Evolutionary conservation across 2,888 invertebrate species (phyloP).

Genomic region (Hirtodrosophila cameraria): DNA sequence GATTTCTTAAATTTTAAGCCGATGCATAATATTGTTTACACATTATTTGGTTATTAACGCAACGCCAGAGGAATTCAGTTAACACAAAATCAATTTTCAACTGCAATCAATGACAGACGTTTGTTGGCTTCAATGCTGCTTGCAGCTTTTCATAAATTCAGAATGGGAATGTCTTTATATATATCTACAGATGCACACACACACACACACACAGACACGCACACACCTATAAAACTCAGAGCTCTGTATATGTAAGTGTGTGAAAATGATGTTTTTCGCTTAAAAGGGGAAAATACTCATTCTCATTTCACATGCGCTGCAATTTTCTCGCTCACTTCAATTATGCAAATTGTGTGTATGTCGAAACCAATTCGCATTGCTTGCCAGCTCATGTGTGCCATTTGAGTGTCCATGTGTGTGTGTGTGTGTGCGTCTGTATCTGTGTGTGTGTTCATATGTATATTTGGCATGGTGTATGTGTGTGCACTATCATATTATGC

Average conservation of each 20-base stretch:
- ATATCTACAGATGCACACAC: slow-evolving; percentile 24
- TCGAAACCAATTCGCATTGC: slow-evolving; percentile 71
- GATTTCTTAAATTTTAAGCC: slow-evolving; percentile 1
- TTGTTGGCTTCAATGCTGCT: slow-evolving; percentile 13
- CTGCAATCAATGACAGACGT: slow-evolving; percentile 61
- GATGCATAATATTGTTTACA: slow-evolving; percentile 47
- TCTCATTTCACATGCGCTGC: slow-evolving; percentile 73
- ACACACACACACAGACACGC: too few relatives aligned
- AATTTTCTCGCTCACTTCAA: slow-evolving; percentile 75
- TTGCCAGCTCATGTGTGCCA: slow-evolving; percentile 46
- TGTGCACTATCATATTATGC: slow-evolving; percentile 47
- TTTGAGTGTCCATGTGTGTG: slow-evolving; percentile 9
- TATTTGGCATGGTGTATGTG: slow-evolving; percentile 15
- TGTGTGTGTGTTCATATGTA: not conserved
- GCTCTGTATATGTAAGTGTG: slow-evolving; percentile 4
- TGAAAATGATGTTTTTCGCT: slow-evolving; percentile 55
- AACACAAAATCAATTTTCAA: slow-evolving; percentile 62
- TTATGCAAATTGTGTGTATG: slow-evolving; percentile 74
- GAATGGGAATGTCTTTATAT: slow-evolving; percentile 50
- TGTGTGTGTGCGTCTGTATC: slow-evolving; percentile 1
- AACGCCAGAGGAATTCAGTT: slow-evolving; percentile 41
- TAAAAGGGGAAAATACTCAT: slow-evolving; percentile 62
- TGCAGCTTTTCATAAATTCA: slow-evolving; percentile 34
- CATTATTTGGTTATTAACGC: slow-evolving; percentile 62
- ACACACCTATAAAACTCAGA: slow-evolving; percentile 25